Conservation (phyloP, 2,113 vertebrate genomes). For the Pluvianellus socialis region DNA sequence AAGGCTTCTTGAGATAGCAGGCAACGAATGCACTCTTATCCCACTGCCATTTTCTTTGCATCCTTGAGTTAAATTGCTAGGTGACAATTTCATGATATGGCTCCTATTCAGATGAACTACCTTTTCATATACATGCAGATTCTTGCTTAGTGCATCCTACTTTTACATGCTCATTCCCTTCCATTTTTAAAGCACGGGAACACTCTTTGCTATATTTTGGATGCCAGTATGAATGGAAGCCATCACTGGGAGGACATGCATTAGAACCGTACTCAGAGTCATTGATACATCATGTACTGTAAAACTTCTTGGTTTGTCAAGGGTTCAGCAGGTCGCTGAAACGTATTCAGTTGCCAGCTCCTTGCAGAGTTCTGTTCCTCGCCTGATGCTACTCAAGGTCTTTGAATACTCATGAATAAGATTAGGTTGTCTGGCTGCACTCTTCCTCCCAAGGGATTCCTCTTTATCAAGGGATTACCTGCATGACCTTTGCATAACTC, state of each 20-base stretch:
- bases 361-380: constrained; percentile 33
- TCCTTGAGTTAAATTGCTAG: neutral
- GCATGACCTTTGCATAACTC: constrained; percentile 2
- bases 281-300: neutral
- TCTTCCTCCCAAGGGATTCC: constrained; percentile 17
- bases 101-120: neutral
- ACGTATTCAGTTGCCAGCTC: neutral
- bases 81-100: neutral
- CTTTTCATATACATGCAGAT: neutral
- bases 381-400: neutral
- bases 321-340: constrained; percentile 24
- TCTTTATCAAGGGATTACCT: constrained; percentile 35
- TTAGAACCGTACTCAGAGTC: constrained; percentile 35
- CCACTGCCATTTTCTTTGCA: neutral
- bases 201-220: neutral
- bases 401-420: constrained; percentile 51
- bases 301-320: constrained; percentile 21
- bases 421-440: constrained; percentile 35
- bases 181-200: neutral
- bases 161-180: neutral
- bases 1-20: neutral
- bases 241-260: neutral
- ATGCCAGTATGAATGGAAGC: neutral
- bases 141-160: neutral
- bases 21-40: neutral